Percentiles rank a stretch among this genome's conserved stretches.
phyloP scores from a whole-genome alignment of 2,113 vertebrate species.

The Cercocebus atys region DNA sequence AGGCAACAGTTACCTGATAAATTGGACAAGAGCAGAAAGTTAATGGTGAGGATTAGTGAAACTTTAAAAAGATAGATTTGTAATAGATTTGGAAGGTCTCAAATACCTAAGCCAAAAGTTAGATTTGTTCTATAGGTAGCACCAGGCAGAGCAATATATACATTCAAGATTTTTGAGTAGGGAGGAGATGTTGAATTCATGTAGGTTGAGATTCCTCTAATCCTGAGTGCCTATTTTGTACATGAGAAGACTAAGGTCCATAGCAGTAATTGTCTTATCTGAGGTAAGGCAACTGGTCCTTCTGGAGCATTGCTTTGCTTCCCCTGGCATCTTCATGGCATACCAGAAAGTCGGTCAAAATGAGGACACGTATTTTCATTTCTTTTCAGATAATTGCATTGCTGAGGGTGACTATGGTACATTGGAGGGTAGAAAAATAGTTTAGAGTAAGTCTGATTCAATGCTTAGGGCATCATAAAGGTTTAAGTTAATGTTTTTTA shows the following conservation, averaged over 20 bases:
- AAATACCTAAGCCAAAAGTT: not conserved
- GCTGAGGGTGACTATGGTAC: not conserved
- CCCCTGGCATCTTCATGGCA: not conserved
- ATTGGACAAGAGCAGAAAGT: not conserved
- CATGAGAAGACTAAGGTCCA: not conserved
- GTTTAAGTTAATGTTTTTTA: not conserved
- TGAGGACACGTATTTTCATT: not conserved
- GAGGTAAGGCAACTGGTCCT: not conserved
- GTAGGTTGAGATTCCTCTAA: not conserved
- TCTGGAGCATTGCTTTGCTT: not conserved
- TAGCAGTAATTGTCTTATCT: not conserved
- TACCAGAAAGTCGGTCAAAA: not conserved
- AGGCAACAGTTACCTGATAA: not conserved
- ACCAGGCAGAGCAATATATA: not conserved
- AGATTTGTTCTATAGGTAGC: not conserved
- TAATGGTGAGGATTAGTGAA: not conserved
- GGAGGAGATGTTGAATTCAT: not conserved
- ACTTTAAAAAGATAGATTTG: not conserved
- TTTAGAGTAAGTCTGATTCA: not conserved
- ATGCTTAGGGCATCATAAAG: not conserved
- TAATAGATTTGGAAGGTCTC: not conserved
- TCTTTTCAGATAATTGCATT: slow-evolving; percentile 37
- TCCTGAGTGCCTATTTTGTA: not conserved
- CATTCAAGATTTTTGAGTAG: not conserved
- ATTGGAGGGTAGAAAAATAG: not conserved